Evolutionary conservation across 1,140 invertebrate genomes (phyloP).

Genomic region (Anagrus nilaparvatae): DNA sequence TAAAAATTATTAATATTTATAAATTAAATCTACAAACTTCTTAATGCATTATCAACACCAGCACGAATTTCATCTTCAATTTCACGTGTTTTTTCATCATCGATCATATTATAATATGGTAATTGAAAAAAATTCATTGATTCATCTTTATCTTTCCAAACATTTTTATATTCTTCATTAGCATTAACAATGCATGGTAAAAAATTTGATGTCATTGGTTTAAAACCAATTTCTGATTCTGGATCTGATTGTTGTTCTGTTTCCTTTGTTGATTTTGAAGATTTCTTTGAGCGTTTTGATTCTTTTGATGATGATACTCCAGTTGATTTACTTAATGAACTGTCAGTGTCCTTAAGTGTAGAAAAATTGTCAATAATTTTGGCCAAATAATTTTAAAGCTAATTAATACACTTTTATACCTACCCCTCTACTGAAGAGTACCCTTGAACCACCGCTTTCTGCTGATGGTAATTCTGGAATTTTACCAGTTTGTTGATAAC

Average conservation of each 20-base stretch:
- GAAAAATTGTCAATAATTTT: slow-evolving; percentile 4
- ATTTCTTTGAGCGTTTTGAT: slow-evolving; percentile 59
- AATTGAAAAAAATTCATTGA: slow-evolving; percentile 54
- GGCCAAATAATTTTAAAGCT: not conserved
- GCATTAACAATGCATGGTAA: slow-evolving; percentile 39
- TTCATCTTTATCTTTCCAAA: slow-evolving; percentile 77
- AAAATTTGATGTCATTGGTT: slow-evolving; percentile 42
- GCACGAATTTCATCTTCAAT: slow-evolving; percentile 76
- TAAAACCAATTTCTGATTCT: slow-evolving; percentile 47
- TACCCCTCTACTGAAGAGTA: slow-evolving; percentile 70
- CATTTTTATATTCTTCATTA: slow-evolving; percentile 49
- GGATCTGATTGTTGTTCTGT: slow-evolving; percentile 50
- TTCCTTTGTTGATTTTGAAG: slow-evolving; percentile 38
- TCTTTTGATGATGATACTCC: slow-evolving; percentile 67
- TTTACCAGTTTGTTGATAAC: slow-evolving; percentile 70
- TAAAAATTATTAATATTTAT: too few relatives aligned
- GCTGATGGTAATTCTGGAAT: slow-evolving; percentile 85
- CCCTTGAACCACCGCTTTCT: slow-evolving; percentile 74
- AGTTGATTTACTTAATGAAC: slow-evolving; percentile 66
- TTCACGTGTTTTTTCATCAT: slow-evolving; percentile 68
- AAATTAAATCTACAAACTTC: slow-evolving; percentile 36
- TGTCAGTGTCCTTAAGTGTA: slow-evolving; percentile 50
- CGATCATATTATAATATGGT: slow-evolving; percentile 73
- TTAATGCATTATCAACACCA: slow-evolving; percentile 76
- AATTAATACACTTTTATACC: slow-evolving; percentile 3